Conservation (phyloP, 2,113 vertebrate species). For the Nettapus auritus region DNA sequence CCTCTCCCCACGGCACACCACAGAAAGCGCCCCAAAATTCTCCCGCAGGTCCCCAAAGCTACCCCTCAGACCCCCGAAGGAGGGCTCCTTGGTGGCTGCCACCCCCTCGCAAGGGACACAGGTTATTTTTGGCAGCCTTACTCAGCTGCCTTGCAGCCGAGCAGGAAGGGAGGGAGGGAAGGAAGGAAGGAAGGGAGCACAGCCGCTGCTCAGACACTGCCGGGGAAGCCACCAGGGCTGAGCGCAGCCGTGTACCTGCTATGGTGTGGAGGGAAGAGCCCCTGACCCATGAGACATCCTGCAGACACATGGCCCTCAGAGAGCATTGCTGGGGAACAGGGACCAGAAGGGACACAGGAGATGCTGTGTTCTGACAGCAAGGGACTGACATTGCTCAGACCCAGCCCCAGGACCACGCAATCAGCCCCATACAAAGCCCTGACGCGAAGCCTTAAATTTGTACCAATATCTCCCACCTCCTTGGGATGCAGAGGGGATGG, state of each 20-base stretch:
- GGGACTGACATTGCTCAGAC: background rate
- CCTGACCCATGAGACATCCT: background rate
- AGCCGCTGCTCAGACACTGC: background rate
- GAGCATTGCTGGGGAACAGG: background rate
- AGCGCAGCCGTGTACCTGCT: background rate
- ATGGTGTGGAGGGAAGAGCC: background rate
- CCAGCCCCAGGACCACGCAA: rapidly evolving
- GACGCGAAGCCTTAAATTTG: background rate
- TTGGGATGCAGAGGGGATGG: background rate
- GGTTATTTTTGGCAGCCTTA: background rate
- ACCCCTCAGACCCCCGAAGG: background rate
- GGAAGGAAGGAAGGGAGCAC: background rate
- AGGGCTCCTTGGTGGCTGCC: background rate
- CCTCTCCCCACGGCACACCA: rapidly evolving
- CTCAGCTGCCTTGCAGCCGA: background rate
- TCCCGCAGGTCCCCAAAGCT: rapidly evolving
- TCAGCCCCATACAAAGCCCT: background rate
- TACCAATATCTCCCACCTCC: background rate
- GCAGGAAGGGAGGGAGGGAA: background rate
- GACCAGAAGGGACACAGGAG: background rate
- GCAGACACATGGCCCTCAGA: background rate
- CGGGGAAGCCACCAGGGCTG: rapidly evolving
- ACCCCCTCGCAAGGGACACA: background rate
- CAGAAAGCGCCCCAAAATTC: background rate
- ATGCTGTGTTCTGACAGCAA: background rate